Evolutionary conservation across 2,888 invertebrate genomes (phyloP).

Genomic region (Disparrhopalites patrizii): DNA sequence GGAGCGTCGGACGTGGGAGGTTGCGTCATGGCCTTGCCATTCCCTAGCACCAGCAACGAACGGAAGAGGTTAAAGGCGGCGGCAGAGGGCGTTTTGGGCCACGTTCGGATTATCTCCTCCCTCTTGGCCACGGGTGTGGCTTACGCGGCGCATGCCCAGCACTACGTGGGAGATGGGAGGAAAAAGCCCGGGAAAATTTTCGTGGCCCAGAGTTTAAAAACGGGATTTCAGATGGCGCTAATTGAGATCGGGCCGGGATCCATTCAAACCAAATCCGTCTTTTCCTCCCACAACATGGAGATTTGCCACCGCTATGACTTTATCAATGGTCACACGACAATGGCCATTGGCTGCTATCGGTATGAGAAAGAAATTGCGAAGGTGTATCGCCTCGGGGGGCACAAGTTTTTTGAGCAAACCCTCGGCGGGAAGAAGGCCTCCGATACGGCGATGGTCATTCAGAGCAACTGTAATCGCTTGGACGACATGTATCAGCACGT

Average conservation of each 20-base stretch:
- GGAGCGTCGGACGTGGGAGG: neutral
- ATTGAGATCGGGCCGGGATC: neutral
- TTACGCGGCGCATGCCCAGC: neutral
- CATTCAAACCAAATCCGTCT: neutral
- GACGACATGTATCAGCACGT: too few species aligned
- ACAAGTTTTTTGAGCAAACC: too few species aligned
- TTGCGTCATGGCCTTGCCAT: neutral
- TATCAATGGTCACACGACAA: neutral
- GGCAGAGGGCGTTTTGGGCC: neutral
- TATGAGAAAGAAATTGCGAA: too few species aligned
- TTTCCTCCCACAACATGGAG: neutral
- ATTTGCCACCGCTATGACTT: neutral
- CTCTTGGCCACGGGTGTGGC: neutral
- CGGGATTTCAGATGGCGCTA: neutral
- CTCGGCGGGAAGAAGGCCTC: too few species aligned
- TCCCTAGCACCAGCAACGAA: neutral
- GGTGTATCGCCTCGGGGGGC: too few species aligned
- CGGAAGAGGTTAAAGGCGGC: neutral
- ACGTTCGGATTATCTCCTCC: neutral
- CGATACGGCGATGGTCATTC: too few species aligned
- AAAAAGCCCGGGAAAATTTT: neutral
- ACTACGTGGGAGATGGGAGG: neutral
- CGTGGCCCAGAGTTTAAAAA: neutral
- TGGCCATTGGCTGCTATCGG: too few species aligned
- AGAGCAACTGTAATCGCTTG: too few species aligned